Percentiles rank a stretch among this genome's conserved stretches.
These are phyloP conservation scores for Meloidogyne chitwoodi DNA, from an alignment of 1,140 invertebrate genomes.

Conservation along the genomic window DNA sequence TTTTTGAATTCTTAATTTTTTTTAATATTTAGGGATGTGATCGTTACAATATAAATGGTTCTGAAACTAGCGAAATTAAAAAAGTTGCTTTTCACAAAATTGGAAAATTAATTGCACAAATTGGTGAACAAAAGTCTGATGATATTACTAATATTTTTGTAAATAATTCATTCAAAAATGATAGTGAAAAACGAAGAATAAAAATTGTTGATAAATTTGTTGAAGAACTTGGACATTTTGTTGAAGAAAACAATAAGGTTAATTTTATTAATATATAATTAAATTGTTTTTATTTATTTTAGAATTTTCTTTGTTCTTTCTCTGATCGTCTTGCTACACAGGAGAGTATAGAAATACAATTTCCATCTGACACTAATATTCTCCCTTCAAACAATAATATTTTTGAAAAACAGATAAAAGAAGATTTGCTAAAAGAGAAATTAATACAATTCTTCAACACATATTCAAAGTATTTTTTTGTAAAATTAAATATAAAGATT, in stretches of 20 bases:
- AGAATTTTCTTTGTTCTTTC: constrained; percentile 2
- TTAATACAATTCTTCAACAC: neutral
- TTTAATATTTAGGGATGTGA: constrained; percentile 18
- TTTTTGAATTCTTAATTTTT: constrained; percentile 1
- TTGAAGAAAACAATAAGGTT: constrained; percentile 3
- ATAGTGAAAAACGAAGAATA: neutral
- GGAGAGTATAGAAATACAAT: constrained; percentile 11
- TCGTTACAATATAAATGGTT: constrained; percentile 14
- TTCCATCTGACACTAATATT: neutral
- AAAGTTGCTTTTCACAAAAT: constrained; percentile 27
- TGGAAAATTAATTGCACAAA: constrained; percentile 10
- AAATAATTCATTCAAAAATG: neutral
- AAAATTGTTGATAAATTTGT: constrained; percentile 6
- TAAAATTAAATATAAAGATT: too few species aligned
- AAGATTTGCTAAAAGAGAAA: neutral
- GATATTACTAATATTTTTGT: neutral
- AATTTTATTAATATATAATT: neutral
- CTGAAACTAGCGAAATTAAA: constrained; percentile 12
- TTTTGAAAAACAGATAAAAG: neutral
- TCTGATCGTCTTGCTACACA: neutral
- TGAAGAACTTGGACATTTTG: constrained; percentile 16
- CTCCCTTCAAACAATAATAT: neutral
- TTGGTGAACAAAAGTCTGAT: neutral
- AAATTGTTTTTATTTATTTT: neutral
- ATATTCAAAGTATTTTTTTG: neutral